These are phyloP conservation scores for Coregonus clupeaformis DNA, from an alignment of 2,113 vertebrate genomes.

Conservation along the genomic window DNA sequence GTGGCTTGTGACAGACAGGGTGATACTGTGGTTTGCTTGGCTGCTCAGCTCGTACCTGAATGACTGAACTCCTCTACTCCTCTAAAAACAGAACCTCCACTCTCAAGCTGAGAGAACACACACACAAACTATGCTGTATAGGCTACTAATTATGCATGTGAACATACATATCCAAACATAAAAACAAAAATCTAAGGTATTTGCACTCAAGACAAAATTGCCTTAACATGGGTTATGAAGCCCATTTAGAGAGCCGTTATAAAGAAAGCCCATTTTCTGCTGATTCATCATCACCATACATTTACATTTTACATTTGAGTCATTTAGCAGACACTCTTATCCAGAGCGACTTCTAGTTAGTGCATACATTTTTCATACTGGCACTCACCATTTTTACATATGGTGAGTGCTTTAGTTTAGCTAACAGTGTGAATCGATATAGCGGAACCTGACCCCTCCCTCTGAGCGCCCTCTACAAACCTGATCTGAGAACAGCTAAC, in stretches of 20 bases:
- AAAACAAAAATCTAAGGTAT: not conserved
- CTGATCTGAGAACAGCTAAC: not conserved
- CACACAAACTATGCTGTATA: not conserved
- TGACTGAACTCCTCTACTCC: conserved; percentile 39
- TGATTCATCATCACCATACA: conserved; percentile 12
- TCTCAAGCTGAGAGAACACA: not conserved
- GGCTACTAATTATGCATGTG: not conserved
- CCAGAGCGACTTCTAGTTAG: too few species aligned
- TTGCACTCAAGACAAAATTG: not conserved
- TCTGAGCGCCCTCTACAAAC: not conserved
- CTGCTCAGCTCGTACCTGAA: conserved; percentile 58
- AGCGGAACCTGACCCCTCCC: not conserved
- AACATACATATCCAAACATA: not conserved
- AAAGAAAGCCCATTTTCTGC: conserved; percentile 5
- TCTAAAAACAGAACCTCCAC: conserved; percentile 35
- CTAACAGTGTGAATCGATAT: too few species aligned
- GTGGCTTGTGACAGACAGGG: too few species aligned
- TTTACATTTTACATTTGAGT: too few species aligned
- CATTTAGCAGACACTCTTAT: too few species aligned
- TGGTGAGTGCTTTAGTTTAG: not conserved
- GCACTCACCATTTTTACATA: too few species aligned
- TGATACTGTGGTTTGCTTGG: not conserved
- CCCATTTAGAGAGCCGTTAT: not conserved
- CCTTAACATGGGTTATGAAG: not conserved
- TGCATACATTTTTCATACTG: too few species aligned